Percentiles rank a stretch among this genome's conserved stretches.
Evolutionary conservation across 2,113 vertebrate genomes (phyloP).

Genomic region (Sporophila hypoxantha): DNA sequence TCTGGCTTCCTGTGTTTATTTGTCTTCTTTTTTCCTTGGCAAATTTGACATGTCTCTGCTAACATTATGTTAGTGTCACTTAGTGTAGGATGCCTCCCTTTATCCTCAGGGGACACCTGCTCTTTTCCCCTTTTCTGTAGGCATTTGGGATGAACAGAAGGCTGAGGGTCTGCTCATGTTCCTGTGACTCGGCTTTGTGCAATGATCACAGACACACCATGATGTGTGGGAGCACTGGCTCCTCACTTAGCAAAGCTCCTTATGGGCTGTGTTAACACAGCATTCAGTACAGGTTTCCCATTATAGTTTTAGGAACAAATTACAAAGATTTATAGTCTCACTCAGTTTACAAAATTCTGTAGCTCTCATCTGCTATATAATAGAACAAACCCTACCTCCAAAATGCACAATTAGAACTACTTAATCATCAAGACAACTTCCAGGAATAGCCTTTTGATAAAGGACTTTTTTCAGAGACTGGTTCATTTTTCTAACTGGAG

Average conservation of each 20-base stretch:
- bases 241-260: slow-evolving; percentile 36
- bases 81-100: slow-evolving; percentile 13
- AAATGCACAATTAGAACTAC: slow-evolving; percentile 25
- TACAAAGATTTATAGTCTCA: slow-evolving; percentile 24
- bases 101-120: slow-evolving; percentile 47
- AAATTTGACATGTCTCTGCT: slow-evolving; percentile 48
- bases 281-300: slow-evolving; percentile 25
- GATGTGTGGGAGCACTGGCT: slow-evolving; percentile 48
- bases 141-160: slow-evolving; percentile 59
- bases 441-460: not conserved
- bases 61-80: slow-evolving; percentile 20
- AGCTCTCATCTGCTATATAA: not conserved
- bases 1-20: slow-evolving; percentile 41
- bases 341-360: slow-evolving; percentile 4
- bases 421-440: slow-evolving; percentile 1
- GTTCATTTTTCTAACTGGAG: not conserved
- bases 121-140: slow-evolving; percentile 37
- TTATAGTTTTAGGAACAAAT: slow-evolving; percentile 45
- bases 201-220: slow-evolving; percentile 40
- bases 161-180: slow-evolving; percentile 57
- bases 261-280: slow-evolving; percentile 43
- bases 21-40: slow-evolving; percentile 13
- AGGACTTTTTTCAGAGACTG: not conserved
- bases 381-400: slow-evolving; percentile 11
- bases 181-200: slow-evolving; percentile 34